phyloP scores from a whole-genome alignment of 2,797 vertebrate species.

The Telmatherina bonti region DNA sequence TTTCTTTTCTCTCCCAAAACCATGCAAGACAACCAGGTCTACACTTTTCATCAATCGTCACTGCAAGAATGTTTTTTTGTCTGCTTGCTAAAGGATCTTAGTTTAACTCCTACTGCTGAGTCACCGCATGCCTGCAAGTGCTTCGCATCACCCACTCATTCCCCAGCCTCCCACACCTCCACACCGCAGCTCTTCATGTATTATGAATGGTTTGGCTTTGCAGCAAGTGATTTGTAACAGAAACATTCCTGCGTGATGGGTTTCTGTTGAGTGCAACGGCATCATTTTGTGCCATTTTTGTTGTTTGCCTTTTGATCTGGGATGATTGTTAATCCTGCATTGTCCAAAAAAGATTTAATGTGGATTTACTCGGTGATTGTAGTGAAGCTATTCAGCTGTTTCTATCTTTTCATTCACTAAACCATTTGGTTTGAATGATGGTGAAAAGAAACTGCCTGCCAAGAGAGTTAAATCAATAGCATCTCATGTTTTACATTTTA shows the following conservation, averaged over 20 bases:
- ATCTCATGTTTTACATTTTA: background rate
- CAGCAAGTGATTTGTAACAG: slow-evolving; percentile 13
- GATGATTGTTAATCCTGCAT: slow-evolving; percentile 23
- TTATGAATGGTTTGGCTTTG: slow-evolving; percentile 29
- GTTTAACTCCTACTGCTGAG: slow-evolving; percentile 42
- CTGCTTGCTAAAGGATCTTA: slow-evolving; percentile 23
- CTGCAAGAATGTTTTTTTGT: slow-evolving; percentile 9
- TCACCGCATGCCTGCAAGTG: slow-evolving; percentile 41
- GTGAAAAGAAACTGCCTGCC: slow-evolving; percentile 9
- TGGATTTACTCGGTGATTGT: slow-evolving; percentile 16
- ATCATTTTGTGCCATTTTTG: background rate
- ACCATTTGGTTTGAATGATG: slow-evolving; percentile 27
- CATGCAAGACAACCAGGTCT: background rate
- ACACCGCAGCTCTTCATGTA: slow-evolving; percentile 26
- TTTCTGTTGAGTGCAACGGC: background rate
- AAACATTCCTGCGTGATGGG: slow-evolving; percentile 21
- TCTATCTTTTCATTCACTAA: slow-evolving; percentile 8
- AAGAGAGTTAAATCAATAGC: slow-evolving; percentile 12
- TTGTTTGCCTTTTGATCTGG: slow-evolving; percentile 9
- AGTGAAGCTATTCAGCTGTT: slow-evolving; percentile 1
- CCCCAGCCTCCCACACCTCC: slow-evolving; percentile 4
- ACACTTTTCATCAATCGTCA: background rate
- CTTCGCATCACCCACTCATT: slow-evolving; percentile 4
- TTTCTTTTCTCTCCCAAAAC: background rate
- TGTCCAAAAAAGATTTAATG: slow-evolving; percentile 19